Conservation (phyloP, 1,140 invertebrate species). For the Zaprionus kolodkinae region DNA sequence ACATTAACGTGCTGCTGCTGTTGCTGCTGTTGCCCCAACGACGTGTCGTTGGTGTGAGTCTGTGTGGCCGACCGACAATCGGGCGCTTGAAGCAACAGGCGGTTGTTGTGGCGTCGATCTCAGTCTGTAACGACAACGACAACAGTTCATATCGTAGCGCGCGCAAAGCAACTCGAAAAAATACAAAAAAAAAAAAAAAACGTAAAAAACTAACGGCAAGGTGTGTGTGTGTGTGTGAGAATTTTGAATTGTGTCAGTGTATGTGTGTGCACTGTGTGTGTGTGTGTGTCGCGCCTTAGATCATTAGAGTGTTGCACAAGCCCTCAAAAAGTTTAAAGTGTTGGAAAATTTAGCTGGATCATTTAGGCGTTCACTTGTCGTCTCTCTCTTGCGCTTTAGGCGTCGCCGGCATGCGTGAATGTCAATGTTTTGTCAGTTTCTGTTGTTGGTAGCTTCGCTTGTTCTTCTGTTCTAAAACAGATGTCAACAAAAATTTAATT, state of each 20-base stretch:
- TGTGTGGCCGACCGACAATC: conserved; percentile 28
- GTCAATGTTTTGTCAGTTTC: conserved; percentile 52
- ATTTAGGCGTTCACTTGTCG: conserved; percentile 14
- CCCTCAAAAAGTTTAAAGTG: conserved; percentile 36
- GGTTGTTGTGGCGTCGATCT: conserved; percentile 54
- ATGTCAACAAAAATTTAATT: conserved; percentile 57
- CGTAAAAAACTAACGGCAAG: conserved; percentile 43
- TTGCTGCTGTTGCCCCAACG: not conserved
- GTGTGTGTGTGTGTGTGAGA: conserved; percentile 49
- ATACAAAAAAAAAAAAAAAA: too few species aligned
- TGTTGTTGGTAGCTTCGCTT: conserved; percentile 27
- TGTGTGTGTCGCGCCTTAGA: conserved; percentile 7
- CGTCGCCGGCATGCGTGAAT: conserved; percentile 40
- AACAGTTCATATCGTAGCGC: conserved; percentile 65
- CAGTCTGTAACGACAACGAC: conserved; percentile 63
- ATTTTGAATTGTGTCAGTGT: conserved; percentile 21
- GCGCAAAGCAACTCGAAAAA: conserved; percentile 52
- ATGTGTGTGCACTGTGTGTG: conserved; percentile 7
- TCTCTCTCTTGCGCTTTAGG: conserved; percentile 56
- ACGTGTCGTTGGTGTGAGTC: conserved; percentile 17
- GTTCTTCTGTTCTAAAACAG: conserved; percentile 23
- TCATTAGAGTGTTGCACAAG: conserved; percentile 60
- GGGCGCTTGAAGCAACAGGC: conserved; percentile 62
- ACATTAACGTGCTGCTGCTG: conserved; percentile 34
- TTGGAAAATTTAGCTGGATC: conserved; percentile 50